Evolutionary conservation across 2,888 invertebrate species (phyloP).

Genomic region (Acrocyrtus sp.): DNA sequence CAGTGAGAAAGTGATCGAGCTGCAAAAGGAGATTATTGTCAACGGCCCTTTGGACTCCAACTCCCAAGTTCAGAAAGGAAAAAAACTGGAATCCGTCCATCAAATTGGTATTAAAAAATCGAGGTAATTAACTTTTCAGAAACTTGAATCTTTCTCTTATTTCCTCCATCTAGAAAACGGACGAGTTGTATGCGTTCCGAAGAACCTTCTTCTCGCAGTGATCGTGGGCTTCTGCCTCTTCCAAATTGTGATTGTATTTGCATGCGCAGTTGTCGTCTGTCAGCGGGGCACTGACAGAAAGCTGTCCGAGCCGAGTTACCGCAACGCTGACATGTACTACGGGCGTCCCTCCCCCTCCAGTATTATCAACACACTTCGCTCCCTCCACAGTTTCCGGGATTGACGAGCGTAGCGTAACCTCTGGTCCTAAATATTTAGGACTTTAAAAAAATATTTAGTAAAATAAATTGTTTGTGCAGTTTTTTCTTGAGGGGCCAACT

Average conservation of each 20-base stretch:
- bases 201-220: constrained; percentile 58
- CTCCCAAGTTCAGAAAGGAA: constrained; percentile 8
- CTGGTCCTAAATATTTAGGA: no score
- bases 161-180: constrained; percentile 41
- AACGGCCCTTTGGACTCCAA: constrained; percentile 46
- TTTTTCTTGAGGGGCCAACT: background rate
- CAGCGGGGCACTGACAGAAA: constrained; percentile 57
- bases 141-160: background rate
- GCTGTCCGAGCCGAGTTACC: constrained; percentile 51
- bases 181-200: constrained; percentile 55
- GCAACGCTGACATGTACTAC: constrained; percentile 54
- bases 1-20: constrained; percentile 51
- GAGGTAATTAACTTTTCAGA: background rate
- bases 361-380: constrained; percentile 57
- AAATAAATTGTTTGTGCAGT: background rate
- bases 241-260: constrained; percentile 59
- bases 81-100: constrained; percentile 16
- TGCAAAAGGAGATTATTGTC: constrained; percentile 61
- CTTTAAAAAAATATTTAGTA: background rate
- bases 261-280: constrained; percentile 57
- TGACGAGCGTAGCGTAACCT: no score
- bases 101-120: constrained; percentile 18
- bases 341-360: constrained; percentile 48
- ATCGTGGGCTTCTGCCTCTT: constrained; percentile 60
- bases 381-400: constrained; percentile 41